Conservation (phyloP, 1,140 invertebrate genomes). For the Thaumetopoea pityocampa region DNA sequence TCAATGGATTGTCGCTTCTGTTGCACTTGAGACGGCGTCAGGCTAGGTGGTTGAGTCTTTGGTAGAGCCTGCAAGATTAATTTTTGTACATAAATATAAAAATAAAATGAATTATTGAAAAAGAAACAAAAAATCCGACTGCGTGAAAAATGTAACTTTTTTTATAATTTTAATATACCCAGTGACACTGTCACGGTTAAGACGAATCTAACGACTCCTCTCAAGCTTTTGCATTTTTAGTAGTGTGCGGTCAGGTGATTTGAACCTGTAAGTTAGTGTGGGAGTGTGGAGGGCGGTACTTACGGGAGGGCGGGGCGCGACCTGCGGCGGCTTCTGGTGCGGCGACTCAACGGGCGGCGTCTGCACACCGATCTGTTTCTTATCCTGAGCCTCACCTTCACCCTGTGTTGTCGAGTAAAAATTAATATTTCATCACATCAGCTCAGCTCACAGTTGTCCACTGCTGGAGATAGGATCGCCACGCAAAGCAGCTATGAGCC, state of each 20-base stretch:
- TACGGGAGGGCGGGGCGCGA: conserved; percentile 28
- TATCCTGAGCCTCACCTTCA: conserved; percentile 18
- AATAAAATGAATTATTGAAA: no score
- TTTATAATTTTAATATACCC: no score
- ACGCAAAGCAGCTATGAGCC: no score
- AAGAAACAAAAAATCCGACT: no score
- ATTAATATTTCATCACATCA: no score
- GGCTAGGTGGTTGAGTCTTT: conserved; percentile 44
- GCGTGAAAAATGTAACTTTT: no score
- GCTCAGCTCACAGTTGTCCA: no score
- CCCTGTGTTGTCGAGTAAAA: no score
- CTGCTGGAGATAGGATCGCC: no score
- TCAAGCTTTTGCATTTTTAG: no score
- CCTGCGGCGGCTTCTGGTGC: conserved; percentile 20
- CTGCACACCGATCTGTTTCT: conserved; percentile 15
- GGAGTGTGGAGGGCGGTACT: conserved; percentile 1
- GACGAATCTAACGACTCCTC: no score
- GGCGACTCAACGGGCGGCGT: conserved; percentile 16
- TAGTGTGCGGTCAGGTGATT: neutral
- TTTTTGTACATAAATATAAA: neutral
- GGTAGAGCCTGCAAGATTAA: conserved; percentile 39
- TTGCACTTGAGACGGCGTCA: conserved; percentile 35
- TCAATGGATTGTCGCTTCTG: conserved; percentile 36
- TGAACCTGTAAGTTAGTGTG: neutral
- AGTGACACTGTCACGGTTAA: no score